Base-by-base conservation (phyloP, 1,140 invertebrate genomes). In the Drosophila kurseongensis region DNA sequence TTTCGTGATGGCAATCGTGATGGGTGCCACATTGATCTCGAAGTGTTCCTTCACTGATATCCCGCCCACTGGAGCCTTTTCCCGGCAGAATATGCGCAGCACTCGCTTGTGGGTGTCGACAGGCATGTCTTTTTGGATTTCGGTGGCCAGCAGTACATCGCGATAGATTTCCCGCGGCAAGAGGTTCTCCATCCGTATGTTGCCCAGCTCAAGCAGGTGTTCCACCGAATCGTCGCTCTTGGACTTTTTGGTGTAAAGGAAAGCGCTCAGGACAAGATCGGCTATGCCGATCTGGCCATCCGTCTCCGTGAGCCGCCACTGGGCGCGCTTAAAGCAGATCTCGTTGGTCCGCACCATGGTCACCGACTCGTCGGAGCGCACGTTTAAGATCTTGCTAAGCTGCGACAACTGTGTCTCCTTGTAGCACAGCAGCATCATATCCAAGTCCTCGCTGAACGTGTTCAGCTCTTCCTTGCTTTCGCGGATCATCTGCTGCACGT, bases 41-140 rank as follows among this genome's bases (percentile, higher is more conserved):
- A 99, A 98, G 93, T 99, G 98, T 91, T 99, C 98, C 92, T 99
- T 99, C 0, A 99, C 97, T 0, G 98, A 97, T 74, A 99, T 99
- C 1, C 98, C 99, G 47, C 98, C 98, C 38, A 99, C 98, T 16
- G 97, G 96, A 51, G 97, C 97, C 75, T 96, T 96, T 93, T 98
- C 97, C 40, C 97, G 93, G 78, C 97, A 98, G 93, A 98, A 98
- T 42, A 98, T 96, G 65, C 97, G 93, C 42, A 98, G 92, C 35
- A 97, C 96, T 77, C 97, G 94, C 93, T 97, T 96, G 57, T 96
- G 94, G 14, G 91, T 92, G 66, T 98, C 97, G 18, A 98, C 95
- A 0, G 97, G 97, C 94, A 98, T 98, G 56, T 97, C 97, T 45
- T 96, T 96, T 71, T 97, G 96, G 59, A 97, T 95, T 91, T 97